A percentile compares a stretch with the other conserved stretches of the same genome.
Evolutionary conservation across 2,888 invertebrate species (phyloP).

Genomic region (Aelia acuminata): DNA sequence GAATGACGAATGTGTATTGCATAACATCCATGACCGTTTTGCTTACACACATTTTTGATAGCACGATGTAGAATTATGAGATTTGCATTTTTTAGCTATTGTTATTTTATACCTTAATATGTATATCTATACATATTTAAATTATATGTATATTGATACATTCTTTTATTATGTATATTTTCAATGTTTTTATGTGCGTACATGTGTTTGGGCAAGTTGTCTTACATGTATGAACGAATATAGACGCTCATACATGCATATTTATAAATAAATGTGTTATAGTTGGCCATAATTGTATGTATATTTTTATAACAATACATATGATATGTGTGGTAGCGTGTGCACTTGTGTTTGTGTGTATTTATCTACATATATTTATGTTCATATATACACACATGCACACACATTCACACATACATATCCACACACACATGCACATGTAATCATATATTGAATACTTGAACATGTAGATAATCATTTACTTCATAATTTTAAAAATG

Average conservation of each 20-base stretch:
- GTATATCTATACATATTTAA: slow-evolving; percentile 56
- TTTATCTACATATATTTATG: background rate
- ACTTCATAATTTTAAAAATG: slow-evolving; percentile 5
- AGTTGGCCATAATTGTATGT: slow-evolving; percentile 63
- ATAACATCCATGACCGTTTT: slow-evolving; percentile 52
- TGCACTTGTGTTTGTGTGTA: background rate
- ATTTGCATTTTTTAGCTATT: slow-evolving; percentile 50
- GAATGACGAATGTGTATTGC: slow-evolving; percentile 50
- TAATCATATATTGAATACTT: slow-evolving; percentile 24
- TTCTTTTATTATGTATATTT: slow-evolving; percentile 54
- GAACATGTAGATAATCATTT: slow-evolving; percentile 19
- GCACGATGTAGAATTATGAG: slow-evolving; percentile 45
- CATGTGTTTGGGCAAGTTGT: slow-evolving; percentile 19
- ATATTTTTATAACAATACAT: slow-evolving; percentile 61
- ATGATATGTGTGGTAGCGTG: slow-evolving; percentile 13
- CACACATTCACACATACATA: background rate
- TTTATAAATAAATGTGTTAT: slow-evolving; percentile 61
- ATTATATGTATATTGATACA: slow-evolving; percentile 56
- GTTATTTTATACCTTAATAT: slow-evolving; percentile 54
- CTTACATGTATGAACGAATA: slow-evolving; percentile 54
- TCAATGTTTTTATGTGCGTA: slow-evolving; percentile 45
- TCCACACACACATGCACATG: background rate
- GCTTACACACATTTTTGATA: slow-evolving; percentile 55
- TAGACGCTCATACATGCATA: slow-evolving; percentile 50
- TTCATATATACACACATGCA: background rate